Base-by-base conservation (phyloP, 2,888 invertebrate genomes). In the Rotaria macrura region DNA sequence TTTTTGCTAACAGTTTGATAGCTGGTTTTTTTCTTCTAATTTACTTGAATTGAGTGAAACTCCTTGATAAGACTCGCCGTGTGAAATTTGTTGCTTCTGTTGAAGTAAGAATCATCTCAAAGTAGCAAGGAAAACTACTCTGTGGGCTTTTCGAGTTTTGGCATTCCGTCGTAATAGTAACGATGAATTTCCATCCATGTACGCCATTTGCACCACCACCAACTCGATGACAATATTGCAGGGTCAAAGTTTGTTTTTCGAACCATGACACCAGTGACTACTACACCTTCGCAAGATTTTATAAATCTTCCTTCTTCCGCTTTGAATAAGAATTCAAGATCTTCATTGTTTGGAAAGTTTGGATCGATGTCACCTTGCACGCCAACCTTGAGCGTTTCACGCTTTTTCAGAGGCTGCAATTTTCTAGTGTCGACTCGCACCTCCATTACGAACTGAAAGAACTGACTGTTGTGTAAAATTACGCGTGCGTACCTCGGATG, bases 181-280 rank as follows among this genome's bases (percentile, higher is more conserved):
- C 34, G 29, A 65, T 34, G 65, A 65, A 65, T 17, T 34, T 65
- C 5, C 65, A 20, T 34, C 65, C 34, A 34, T 34, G 17, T 65
- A 34, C 65, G 65, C 65, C 65, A 65, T 65, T 65, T 65, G 29
- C 34, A 65, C 65, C 65, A 65, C 65, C 65, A 65, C 65, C 65
- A 65, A 65, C 65, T 65, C 20, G 65, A 65, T 17, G 34, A 17
- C 20, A 65, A 14, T 6, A 14, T 20, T 34, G 34, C 65, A 29
- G 65, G 65, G 38, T 65, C 65, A 17, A 65, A 65, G 17, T 65
- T 38, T 34, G 38, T 7, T 29, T 65, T 65, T 4, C 65, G 65
- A 65, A 65, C 65, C 65, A 65, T 65, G 20, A 65, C 34, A 65
- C 65, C 65, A 14, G 65, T 65, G 0, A 65, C 65, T 34, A 65